These are phyloP conservation scores for Hipparchia sbordonii DNA, from an alignment of 2,888 invertebrate species.

Conservation along the genomic window DNA sequence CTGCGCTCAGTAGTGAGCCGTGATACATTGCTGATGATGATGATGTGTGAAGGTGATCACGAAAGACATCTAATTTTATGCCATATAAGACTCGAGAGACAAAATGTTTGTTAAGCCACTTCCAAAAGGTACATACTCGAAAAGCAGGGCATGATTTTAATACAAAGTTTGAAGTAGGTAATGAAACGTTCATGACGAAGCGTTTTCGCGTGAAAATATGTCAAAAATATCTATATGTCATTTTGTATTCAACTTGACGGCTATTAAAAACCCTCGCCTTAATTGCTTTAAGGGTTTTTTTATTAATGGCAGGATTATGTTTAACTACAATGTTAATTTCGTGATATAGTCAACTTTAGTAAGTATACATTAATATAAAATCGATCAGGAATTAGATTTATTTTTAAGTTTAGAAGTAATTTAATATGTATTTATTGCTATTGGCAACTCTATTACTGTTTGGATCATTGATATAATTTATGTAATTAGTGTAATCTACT, in stretches of 20 bases:
- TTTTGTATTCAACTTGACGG: constrained; percentile 1
- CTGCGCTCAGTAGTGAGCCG: too few relatives aligned
- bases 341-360: too few relatives aligned
- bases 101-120: constrained; percentile 17
- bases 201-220: constrained; percentile 15
- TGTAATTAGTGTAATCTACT: too few relatives aligned
- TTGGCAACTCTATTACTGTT: too few relatives aligned
- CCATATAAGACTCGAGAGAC: background rate
- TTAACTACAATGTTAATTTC: background rate
- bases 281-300: constrained; percentile 11
- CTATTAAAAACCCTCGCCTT: constrained; percentile 12
- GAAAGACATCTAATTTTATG: too few relatives aligned
- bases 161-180: constrained; percentile 18
- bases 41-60: too few relatives aligned
- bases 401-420: too few relatives aligned
- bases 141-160: constrained; percentile 10
- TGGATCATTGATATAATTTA: too few relatives aligned
- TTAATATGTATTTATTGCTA: too few relatives aligned
- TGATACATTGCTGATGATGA: too few relatives aligned
- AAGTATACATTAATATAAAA: too few relatives aligned
- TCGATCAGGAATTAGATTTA: too few relatives aligned
- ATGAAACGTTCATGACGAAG: constrained; percentile 20
- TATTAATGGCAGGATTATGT: background rate
- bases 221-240: constrained; percentile 7
- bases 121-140: constrained; percentile 12